Base-by-base conservation (phyloP, 2,797 vertebrate genomes). In the Oryzias dopingdopingensis region DNA sequence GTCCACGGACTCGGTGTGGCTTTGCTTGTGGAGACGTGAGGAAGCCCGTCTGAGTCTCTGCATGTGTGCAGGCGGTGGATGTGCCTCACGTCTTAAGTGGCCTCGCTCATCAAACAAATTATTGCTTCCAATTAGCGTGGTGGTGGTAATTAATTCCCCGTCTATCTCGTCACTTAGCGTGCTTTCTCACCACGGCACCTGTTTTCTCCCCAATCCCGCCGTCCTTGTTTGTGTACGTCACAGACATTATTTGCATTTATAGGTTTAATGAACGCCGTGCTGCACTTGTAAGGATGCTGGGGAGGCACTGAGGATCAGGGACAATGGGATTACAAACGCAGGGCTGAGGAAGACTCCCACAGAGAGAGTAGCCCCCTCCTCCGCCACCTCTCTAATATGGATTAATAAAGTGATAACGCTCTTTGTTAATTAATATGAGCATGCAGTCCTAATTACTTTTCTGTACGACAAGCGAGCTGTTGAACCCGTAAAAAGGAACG, bases 71-170 rank as follows among this genome's bases (percentile, higher is more conserved):
- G 62, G 60, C 71, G 1, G 89, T 92, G 89, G 92, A 91, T 92
- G 93, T 93, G 94, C 94, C 95, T 95, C 93, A 91, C 91, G 95
- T 93, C 93, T 95, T 95, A 95, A 96, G 94, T 93, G 93, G 93
- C 93, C 93, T 10, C 90, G 91, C 96, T 99, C 98, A 98, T 99
- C 96, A 98, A 94, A 93, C 95, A 98, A 98, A 98, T 99, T 97
- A 99, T 99, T 98, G 94, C 94, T 92, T 96, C 95, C 96, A 99
- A 98, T 98, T 98, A 98, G 94, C 92, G 90, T 92, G 83, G 92
- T 93, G 93, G 91, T 94, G 94, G 94, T 98, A 98, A 99, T 98
- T 98, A 98, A 98, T 98, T 97, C 95, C 93, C 96, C 93, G 93
- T 93, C 94, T 95, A 96, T 95, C 97, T 95, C 95, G 96, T 96